Evolutionary conservation across 2,888 invertebrate species (phyloP).

Genomic region (Sipha maydis): DNA sequence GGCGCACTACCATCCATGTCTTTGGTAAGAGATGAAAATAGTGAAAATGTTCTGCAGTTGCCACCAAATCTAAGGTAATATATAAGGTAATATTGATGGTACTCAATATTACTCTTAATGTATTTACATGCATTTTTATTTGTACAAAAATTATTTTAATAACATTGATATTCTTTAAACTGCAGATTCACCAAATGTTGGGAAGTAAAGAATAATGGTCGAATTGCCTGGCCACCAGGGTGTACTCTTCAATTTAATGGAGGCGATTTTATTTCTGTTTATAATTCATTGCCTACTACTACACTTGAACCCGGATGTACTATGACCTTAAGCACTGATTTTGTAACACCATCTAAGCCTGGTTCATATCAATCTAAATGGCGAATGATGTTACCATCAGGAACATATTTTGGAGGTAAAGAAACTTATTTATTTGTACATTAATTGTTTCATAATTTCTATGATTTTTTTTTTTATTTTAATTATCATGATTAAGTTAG

Average conservation of each 20-base stretch:
- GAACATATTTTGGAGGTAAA: slow-evolving; percentile 91
- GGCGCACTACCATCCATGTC: slow-evolving; percentile 81
- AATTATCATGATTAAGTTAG: no score
- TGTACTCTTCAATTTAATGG: slow-evolving; percentile 81
- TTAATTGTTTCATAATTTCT: no score
- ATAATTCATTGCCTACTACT: slow-evolving; percentile 72
- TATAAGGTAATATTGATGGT: background rate
- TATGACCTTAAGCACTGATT: slow-evolving; percentile 80
- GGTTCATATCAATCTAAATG: slow-evolving; percentile 89
- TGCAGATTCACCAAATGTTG: slow-evolving; percentile 85
- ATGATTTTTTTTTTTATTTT: no score
- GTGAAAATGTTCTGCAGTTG: slow-evolving; percentile 81
- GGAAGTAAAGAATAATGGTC: slow-evolving; percentile 88
- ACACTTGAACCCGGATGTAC: slow-evolving; percentile 81
- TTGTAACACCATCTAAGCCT: slow-evolving; percentile 79
- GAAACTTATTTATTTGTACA: slow-evolving; percentile 17
- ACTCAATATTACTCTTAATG: background rate
- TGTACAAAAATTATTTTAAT: no score
- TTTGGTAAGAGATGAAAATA: slow-evolving; percentile 78
- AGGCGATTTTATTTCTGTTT: slow-evolving; percentile 74
- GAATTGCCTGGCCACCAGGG: slow-evolving; percentile 87
- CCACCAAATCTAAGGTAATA: slow-evolving; percentile 74
- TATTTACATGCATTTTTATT: no score
- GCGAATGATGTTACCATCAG: slow-evolving; percentile 87
- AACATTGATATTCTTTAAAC: background rate